These are phyloP conservation scores for Pangasianodon gigas DNA, from an alignment of 2,113 vertebrate genomes.

Conservation along the genomic window DNA sequence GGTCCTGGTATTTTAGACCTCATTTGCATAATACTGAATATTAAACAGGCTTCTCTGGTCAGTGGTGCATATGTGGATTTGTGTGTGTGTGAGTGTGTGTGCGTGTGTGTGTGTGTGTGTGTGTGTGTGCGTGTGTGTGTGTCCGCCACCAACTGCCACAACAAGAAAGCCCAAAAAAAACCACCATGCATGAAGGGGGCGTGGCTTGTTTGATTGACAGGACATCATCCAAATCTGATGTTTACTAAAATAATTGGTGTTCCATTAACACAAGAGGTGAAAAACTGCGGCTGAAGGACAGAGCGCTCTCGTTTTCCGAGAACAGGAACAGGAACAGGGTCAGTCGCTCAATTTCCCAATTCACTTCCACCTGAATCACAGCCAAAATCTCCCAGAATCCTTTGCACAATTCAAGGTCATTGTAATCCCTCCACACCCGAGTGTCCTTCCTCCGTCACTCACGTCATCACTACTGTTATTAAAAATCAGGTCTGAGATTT, in stretches of 20 bases:
- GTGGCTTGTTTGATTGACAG: not conserved
- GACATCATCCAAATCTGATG: not conserved
- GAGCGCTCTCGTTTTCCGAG: not conserved
- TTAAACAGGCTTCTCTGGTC: conserved; percentile 53
- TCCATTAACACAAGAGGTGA: not conserved
- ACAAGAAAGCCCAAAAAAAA: conserved; percentile 9
- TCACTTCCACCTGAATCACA: not conserved
- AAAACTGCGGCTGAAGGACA: not conserved
- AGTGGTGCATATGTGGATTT: conserved; percentile 51
- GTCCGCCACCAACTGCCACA: conserved; percentile 38
- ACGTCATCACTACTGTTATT: not conserved
- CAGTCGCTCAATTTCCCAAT: not conserved
- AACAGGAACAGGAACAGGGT: not conserved
- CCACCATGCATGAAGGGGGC: not conserved
- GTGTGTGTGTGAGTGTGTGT: not conserved
- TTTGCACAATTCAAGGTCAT: conserved; percentile 55
- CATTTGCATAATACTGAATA: conserved; percentile 72
- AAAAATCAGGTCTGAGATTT: not conserved
- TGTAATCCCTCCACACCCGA: conserved; percentile 42
- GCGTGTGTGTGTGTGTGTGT: not conserved
- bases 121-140: conserved; percentile 40
- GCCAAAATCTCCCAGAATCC: conserved; percentile 41
- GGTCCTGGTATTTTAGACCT: conserved; percentile 58
- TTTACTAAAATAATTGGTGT: not conserved
- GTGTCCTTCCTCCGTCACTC: not conserved